These are phyloP conservation scores for Selene dorsalis DNA, from an alignment of 2,797 vertebrate genomes.

Conservation along the genomic window DNA sequence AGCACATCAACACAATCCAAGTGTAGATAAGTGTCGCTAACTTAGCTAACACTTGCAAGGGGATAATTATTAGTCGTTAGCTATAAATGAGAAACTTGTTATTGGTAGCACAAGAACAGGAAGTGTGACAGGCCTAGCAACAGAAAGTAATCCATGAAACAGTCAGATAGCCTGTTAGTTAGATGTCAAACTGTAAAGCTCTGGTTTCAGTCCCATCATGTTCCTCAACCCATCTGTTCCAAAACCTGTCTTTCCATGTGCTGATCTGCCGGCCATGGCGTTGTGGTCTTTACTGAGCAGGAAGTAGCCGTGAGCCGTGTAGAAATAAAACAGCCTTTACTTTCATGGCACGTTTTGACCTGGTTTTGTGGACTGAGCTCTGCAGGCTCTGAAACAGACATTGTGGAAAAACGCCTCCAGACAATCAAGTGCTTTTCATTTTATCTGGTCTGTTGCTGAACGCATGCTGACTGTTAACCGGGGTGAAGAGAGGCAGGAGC, in stretches of 20 bases:
- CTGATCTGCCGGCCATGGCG: conserved; percentile 30
- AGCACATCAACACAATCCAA: neutral
- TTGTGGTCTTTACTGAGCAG: conserved; percentile 18
- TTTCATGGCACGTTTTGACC: conserved; percentile 65
- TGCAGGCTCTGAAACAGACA: conserved; percentile 62
- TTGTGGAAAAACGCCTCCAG: conserved; percentile 71
- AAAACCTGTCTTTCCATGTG: conserved; percentile 42
- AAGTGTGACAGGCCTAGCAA: neutral
- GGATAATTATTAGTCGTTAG: neutral
- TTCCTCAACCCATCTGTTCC: neutral
- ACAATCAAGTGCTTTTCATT: conserved; percentile 64
- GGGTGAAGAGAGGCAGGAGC: conserved; percentile 1
- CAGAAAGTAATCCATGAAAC: neutral
- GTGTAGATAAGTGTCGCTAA: neutral
- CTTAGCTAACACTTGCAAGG: neutral
- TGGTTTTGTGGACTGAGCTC: conserved; percentile 61
- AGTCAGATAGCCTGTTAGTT: neutral
- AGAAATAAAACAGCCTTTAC: conserved; percentile 46
- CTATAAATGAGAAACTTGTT: neutral
- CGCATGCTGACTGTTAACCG: conserved; percentile 47
- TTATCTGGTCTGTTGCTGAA: conserved; percentile 51
- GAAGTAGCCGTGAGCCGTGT: conserved; percentile 49
- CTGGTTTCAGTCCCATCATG: neutral
- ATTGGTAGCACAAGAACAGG: neutral
- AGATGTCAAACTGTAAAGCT: conserved; percentile 9